Base-by-base conservation (phyloP, 2,888 invertebrate species). In the Didymodactylos carnosus region DNA sequence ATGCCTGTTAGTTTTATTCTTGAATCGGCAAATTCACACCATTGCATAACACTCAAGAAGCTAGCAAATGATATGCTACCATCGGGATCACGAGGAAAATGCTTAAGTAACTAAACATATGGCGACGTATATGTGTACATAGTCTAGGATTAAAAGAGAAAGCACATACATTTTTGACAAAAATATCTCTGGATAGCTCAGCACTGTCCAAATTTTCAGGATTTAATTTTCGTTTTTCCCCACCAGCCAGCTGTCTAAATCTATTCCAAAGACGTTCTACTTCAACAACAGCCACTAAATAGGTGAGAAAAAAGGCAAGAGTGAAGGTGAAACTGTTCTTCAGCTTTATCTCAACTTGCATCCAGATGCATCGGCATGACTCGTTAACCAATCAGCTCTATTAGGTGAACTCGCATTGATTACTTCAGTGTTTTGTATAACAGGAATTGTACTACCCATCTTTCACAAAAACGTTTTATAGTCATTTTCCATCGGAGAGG, bases 181-280 rank as follows among this genome's bases (percentile, higher is more conserved):
- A 74, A 19, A 69, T 43, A 19, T 74, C 74, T 19, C 41, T 49
- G 19, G 53, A 71, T 39, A 74, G 29, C 46, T 74, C 74, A n/a
- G 41, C 53, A 39, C n/a, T 40, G 19, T 29, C 19, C 19, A 6
- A n/a, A 35, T 25, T 35, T 10, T 62, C 62, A 29, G 62, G 62
- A 35, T 62, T 3, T 11, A 62, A n/a, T 19, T 14, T 7, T n/a
- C 35, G 29, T 19, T 62, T 29, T 46, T 74, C 74, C 2, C 16
- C 35, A 46, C 74, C 79, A 4, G 82, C 82, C 39, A 82, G 77
- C 76, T 82, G 82, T 75, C 80, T 79, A 76, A 82, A 83, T 35
- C 82, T 76, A 69, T 78, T 72, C 82, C 83, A 83, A 74, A 83
- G 77, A 27, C 82, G 76, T 77, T 82, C 82, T n/a, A 82, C 81